Evolutionary conservation across 1,140 invertebrate species (phyloP).

Genomic region (Bombus waltoni): DNA sequence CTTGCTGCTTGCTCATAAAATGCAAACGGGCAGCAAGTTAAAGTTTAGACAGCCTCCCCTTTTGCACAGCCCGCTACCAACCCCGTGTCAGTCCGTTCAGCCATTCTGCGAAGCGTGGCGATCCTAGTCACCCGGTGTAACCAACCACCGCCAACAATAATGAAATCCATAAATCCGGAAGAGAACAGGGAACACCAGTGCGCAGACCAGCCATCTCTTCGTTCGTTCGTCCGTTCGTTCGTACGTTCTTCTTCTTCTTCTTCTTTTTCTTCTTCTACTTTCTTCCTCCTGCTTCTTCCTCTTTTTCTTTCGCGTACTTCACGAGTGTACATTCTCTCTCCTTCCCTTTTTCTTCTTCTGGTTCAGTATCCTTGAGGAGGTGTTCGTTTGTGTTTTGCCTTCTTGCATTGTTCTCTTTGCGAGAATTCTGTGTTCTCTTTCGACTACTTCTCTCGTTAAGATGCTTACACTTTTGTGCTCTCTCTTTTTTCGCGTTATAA

Average conservation of each 20-base stretch:
- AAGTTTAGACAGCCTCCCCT: conserved; percentile 73
- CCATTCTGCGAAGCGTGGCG: conserved; percentile 15
- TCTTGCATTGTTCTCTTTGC: not conserved
- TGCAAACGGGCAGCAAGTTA: conserved; percentile 78
- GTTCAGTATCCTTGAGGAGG: not conserved
- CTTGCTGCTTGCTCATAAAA: conserved; percentile 75
- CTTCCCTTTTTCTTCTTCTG: conserved; percentile 26
- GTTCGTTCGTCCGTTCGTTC: conserved; percentile 29
- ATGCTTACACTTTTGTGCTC: not conserved
- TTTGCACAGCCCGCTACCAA: not conserved
- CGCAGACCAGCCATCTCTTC: conserved; percentile 18
- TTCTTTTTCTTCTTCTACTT: conserved; percentile 8
- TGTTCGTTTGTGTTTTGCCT: not conserved
- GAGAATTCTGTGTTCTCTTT: not conserved
- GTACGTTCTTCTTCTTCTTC: not conserved
- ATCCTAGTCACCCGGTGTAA: conserved; percentile 59
- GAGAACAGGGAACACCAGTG: conserved; percentile 59
- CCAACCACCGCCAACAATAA: conserved; percentile 76
- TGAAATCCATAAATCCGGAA: conserved; percentile 80
- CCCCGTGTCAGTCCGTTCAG: conserved; percentile 25
- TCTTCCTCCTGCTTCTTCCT: not conserved
- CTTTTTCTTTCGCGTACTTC: not conserved
- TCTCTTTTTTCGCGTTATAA: not conserved
- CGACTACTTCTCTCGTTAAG: not conserved
- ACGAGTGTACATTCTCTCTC: conserved; percentile 28